Base-by-base conservation (phyloP, 1,140 invertebrate genomes). In the Vanessa atalanta region DNA sequence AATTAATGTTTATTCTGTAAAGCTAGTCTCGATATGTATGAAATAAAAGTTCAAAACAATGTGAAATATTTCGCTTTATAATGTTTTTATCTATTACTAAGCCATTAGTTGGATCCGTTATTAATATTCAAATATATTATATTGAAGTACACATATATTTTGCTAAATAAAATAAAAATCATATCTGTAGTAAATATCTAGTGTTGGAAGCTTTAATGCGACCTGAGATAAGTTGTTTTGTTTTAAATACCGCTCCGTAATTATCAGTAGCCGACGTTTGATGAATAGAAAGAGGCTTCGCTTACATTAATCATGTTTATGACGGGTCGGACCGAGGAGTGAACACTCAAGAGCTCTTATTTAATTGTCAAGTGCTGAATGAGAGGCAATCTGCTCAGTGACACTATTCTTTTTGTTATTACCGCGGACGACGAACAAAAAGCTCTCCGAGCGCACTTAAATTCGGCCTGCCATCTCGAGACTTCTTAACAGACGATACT, bases 301-400 rank as follows among this genome's bases (percentile, higher is more conserved):
- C 71, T 79, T 82, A 75, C 86, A 91, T 89, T 88, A 91, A 90
- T 91, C 87, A 89, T 85, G 77, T 88, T 84, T 88, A 86, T 87
- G 88, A 91, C 87, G 85, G 84, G 79, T 86, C 75, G 72, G 82
- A 84, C 82, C 82, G 81, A 83, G 79, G 78, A 83, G 82, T 81
- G 84, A 84, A 84, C 85, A 84, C 86, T 88, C 85, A 83, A 89
- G 83, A 88, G 80, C 86, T 87, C 88, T 92, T 90, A 91, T 91
- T 90, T 92, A 92, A 92, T 92, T 91, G 88, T 90, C 85, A 84
- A 89, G 88, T 86, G 86, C 81, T 88, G 88, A 92, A 90, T 88
- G 85, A 91, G 88, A 85, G 83, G 87, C 87, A 91, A 89, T 92
- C 89, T 92, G 88, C 88, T 89, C 87, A 86, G 86, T 87, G 90